phyloP scores from a whole-genome alignment of 2,797 vertebrate genomes.

The Cyprinella venusta region DNA sequence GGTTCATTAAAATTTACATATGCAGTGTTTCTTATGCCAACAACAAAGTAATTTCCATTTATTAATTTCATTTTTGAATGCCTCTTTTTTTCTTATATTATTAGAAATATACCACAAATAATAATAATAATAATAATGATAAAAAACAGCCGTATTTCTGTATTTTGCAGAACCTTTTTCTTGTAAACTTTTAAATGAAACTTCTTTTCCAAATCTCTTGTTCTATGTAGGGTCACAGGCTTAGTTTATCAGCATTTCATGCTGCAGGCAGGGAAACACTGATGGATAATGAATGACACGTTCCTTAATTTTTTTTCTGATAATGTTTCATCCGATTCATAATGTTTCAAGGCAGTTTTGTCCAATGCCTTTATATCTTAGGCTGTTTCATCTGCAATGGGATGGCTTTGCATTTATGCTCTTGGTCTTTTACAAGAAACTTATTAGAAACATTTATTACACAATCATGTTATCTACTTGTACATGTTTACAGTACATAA shows the following conservation, averaged over 20 bases:
- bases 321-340: not conserved
- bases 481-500: not conserved
- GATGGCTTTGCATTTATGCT: not conserved
- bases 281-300: not conserved
- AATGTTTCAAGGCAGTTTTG: not conserved
- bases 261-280: not conserved
- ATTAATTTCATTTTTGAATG: not conserved
- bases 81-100: not conserved
- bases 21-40: not conserved
- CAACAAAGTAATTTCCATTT: not conserved
- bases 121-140: not conserved
- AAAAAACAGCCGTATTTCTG: not conserved
- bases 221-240: not conserved
- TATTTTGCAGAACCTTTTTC: not conserved
- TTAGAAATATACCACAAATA: not conserved
- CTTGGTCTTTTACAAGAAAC: not conserved
- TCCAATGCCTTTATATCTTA: not conserved
- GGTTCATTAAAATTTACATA: not conserved
- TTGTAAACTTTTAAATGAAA: not conserved
- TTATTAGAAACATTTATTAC: not conserved
- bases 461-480: not conserved
- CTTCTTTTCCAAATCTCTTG: not conserved
- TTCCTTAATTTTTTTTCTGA: not conserved
- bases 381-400: not conserved
- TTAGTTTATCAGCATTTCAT: not conserved